Evolutionary conservation across 2,888 invertebrate species (phyloP), one percentile per base, ranked within the genome.

Genomic region (Megamerina dolium): DNA sequence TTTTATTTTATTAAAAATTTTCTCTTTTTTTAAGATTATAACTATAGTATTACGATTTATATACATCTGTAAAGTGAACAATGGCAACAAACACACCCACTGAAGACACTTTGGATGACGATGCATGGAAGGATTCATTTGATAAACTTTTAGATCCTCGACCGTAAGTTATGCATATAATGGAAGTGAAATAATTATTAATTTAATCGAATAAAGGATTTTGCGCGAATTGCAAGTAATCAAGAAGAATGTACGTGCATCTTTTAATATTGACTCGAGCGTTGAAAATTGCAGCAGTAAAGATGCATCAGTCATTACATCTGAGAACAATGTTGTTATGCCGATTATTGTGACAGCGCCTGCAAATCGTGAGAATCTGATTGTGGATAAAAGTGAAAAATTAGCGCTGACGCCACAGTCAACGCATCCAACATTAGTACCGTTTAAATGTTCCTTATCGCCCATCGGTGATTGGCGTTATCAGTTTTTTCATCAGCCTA

Each of bases 71-170:
- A n/a, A n/a, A n/a, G n/a, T n/a, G n/a, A n/a, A n/a, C n/a, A n/a
- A n/a, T n/a, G n/a, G n/a, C n/a, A n/a, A n/a, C n/a, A n/a, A n/a
- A n/a, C n/a, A n/a, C n/a, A n/a, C n/a, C n/a, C n/a, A n/a, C 52
- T 38, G 56, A 67, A 3, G 38, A 56, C 12, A 59, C 64, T 2
- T 43, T 64, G 5, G 57, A 60, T 16, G 61, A 64, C 33, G 60
- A 60, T 21, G 58, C 52, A 8, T 68, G 65, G 67, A 61, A 61
- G 32, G 69, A 68, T 46, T 62, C 69, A 1, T 68, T 68, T 43
- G 68, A 68, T 37, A 58, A 55, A 29, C 42, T 68, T 21, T 38
- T 67, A 12, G 62, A 59, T 12, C 49, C 50, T n/a, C 49, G 54
- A 37, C 55, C 61, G 68, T 67, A 52, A 52, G 61, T 48, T 19